phyloP scores from a whole-genome alignment of 1,140 invertebrate species.

The Idris sp. region DNA sequence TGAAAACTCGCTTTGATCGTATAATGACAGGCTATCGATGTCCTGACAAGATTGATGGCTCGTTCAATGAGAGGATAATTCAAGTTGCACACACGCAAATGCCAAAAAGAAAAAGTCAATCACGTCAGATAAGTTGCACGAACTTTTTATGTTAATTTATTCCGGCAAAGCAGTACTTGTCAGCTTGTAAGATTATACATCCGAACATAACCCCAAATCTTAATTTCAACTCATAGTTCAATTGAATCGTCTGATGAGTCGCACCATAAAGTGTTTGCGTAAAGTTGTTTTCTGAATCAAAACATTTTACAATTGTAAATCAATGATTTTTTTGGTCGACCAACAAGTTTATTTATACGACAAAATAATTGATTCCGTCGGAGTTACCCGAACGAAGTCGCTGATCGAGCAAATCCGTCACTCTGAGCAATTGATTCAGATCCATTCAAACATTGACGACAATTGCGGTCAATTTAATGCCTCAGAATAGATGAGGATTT shows the following conservation, averaged over 20 bases:
- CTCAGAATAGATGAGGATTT: constrained; percentile 36
- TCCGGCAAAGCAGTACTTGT: too few relatives aligned
- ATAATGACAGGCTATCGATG: constrained; percentile 63
- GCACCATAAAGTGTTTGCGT: constrained; percentile 10
- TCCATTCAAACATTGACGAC: constrained; percentile 75
- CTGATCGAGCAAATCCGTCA: constrained; percentile 30
- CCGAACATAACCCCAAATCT: too few relatives aligned
- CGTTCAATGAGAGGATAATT: constrained; percentile 63
- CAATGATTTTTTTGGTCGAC: constrained; percentile 11
- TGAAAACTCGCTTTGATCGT: constrained; percentile 53
- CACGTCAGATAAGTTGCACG: constrained; percentile 44
- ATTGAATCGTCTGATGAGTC: not conserved
- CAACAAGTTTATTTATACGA: constrained; percentile 19
- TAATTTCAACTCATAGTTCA: too few relatives aligned
- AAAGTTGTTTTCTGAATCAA: constrained; percentile 4
- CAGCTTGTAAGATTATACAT: too few relatives aligned
- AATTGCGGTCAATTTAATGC: constrained; percentile 76
- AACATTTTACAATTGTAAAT: constrained; percentile 14
- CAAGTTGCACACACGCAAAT: constrained; percentile 47
- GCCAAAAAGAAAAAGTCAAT: constrained; percentile 58
- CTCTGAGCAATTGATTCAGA: constrained; percentile 71
- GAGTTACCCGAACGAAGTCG: constrained; percentile 26
- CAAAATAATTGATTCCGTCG: constrained; percentile 65
- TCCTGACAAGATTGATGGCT: constrained; percentile 59
- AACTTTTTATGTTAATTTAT: constrained; percentile 60